Conservation (phyloP, 2,113 vertebrate species). For the Lagopus muta region DNA sequence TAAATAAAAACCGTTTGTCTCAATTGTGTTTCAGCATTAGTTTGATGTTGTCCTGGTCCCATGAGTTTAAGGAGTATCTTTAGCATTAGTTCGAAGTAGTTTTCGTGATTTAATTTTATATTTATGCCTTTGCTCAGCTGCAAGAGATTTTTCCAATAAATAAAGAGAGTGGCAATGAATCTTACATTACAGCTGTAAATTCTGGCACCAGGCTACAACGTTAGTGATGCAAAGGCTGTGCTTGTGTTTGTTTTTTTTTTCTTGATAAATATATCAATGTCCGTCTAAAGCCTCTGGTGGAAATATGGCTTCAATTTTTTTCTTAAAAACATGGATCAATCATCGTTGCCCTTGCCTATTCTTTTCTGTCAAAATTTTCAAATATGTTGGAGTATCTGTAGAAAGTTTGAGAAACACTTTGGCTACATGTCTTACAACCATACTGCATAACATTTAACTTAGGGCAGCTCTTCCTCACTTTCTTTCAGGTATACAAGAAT, state of each 20-base stretch:
- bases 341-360: constrained; percentile 71
- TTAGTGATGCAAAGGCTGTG: constrained; percentile 45
- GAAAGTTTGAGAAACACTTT: constrained; percentile 48
- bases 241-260: not conserved
- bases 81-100: not conserved
- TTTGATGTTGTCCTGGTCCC: not conserved
- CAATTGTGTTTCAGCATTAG: not conserved
- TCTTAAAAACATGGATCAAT: constrained; percentile 75
- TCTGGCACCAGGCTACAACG: constrained; percentile 58
- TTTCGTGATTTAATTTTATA: constrained; percentile 65
- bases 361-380: constrained; percentile 66
- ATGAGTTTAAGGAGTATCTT: not conserved
- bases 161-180: constrained; percentile 67
- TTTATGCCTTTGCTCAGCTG: constrained; percentile 64
- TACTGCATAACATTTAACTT: not conserved
- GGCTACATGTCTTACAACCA: not conserved
- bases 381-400: constrained; percentile 50
- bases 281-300: constrained; percentile 13
- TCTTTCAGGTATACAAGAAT: not conserved
- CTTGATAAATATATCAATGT: constrained; percentile 74
- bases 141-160: constrained; percentile 67
- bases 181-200: constrained; percentile 71
- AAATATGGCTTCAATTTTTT: constrained; percentile 75
- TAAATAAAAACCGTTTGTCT: not conserved
- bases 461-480: not conserved